phyloP scores from a whole-genome alignment of 2,888 invertebrate genomes.

The Drosophila nigritarsus region DNA sequence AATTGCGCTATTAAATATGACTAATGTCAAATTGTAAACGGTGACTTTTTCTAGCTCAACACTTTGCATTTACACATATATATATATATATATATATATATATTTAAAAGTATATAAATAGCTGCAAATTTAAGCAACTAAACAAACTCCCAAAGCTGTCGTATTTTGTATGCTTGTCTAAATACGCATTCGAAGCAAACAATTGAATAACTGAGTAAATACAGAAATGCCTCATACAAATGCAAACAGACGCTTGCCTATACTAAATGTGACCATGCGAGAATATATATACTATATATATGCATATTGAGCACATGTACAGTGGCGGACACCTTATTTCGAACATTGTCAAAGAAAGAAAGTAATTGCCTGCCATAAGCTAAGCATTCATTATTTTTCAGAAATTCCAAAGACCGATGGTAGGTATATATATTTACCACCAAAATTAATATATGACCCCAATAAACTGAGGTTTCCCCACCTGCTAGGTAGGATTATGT shows the following conservation, averaged over 20 bases:
- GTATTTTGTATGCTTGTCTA: not conserved
- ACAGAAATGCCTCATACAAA: slow-evolving; percentile 16
- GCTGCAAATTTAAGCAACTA: not conserved
- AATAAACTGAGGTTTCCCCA: no score
- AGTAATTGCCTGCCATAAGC: no score
- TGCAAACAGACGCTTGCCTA: slow-evolving; percentile 23
- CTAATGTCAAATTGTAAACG: slow-evolving; percentile 16
- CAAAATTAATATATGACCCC: no score
- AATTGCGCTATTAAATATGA: slow-evolving; percentile 18
- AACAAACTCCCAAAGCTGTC: slow-evolving; percentile 26
- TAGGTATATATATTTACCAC: no score
- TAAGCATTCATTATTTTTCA: no score
- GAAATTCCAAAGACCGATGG: no score
- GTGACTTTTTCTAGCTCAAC: not conserved
- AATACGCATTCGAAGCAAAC: slow-evolving; percentile 23
- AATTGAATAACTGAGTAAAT: slow-evolving; percentile 26
- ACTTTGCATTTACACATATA: not conserved
- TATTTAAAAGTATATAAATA: not conserved
- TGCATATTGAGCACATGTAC: not conserved
- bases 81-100: not conserved
- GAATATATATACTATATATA: not conserved
- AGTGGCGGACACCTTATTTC: no score
- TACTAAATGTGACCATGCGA: slow-evolving; percentile 4
- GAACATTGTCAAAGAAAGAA: no score
- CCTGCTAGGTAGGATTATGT: no score